These are phyloP conservation scores for Metopolophium dirhodum DNA, from an alignment of 1,140 invertebrate species.

Conservation along the genomic window DNA sequence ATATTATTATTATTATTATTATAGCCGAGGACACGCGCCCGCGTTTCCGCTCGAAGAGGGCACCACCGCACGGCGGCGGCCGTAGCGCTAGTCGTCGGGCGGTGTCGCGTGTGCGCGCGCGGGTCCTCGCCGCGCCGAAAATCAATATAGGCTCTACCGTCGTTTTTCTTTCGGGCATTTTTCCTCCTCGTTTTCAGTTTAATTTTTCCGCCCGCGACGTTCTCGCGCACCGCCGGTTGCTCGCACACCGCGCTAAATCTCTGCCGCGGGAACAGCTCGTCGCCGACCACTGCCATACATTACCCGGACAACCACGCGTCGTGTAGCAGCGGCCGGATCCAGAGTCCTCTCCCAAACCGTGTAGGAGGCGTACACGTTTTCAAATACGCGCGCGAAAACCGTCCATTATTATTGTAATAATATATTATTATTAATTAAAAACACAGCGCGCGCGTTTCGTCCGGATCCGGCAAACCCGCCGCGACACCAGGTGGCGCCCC, in stretches of 20 bases:
- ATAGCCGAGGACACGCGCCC: neutral
- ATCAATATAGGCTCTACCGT: conserved; percentile 48
- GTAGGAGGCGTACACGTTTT: neutral
- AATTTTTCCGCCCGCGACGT: neutral
- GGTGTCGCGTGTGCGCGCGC: conserved; percentile 16
- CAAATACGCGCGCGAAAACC: conserved; percentile 1
- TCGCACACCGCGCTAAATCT: too few relatives aligned
- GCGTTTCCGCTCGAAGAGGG: neutral
- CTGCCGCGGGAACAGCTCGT: too few relatives aligned
- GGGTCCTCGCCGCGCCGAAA: neutral
- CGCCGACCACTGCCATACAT: too few relatives aligned
- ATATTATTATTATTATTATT: neutral
- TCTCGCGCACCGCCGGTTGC: neutral
- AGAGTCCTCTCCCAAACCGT: neutral
- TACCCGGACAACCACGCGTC: neutral
- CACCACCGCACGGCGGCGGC: neutral
- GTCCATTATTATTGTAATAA: too few relatives aligned
- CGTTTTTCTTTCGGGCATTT: neutral
- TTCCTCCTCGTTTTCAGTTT: neutral
- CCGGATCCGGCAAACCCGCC: neutral
- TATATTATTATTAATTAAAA: neutral
- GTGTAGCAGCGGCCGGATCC: too few relatives aligned
- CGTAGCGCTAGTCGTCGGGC: neutral
- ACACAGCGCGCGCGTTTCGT: neutral
- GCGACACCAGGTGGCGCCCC: conserved; percentile 5